Base-by-base conservation (phyloP, 2,888 invertebrate species). In the Corbicula japonica region DNA sequence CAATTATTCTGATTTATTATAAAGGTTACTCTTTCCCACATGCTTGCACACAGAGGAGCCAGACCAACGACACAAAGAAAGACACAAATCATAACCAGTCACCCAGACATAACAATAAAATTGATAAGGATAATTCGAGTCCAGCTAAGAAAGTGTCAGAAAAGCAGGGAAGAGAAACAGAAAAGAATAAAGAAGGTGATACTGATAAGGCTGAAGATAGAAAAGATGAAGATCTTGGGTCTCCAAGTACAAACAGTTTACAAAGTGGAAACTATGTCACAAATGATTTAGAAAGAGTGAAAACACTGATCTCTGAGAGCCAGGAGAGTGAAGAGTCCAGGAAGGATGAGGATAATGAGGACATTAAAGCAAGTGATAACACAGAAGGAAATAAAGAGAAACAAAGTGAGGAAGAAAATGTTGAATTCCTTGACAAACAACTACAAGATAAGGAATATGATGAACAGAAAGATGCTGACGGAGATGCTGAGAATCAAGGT, bases 291-390 rank as follows among this genome's bases (percentile, higher is more conserved):
- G 83, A 83, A 63, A 74, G 76, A 58, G 83, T 83, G 12, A 77
- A 80, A 44, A 83, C 83, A 32, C 46, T 83, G 56, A 77, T 83
- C n/a, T 83, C 83, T 50, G 82, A 83, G 50, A 73, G 79, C 26
- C 65, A 78, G 21, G 70, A 82, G 18, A n/a, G 32, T 41, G 23
- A 62, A 23, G n/a, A 44, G 35, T 15, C n/a, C 8, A n/a, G 15
- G 41, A 28, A 34, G 26, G 52, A 50, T 60, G 74, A 50, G n/a
- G 12, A 15, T 18, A 32, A 26, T 30, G 58, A 70, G 21, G 34
- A 28, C 15, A n/a, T 23, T 58, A 56, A 58, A 15, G 26, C 18
- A 23, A 44, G 44, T 28, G n/a, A 50, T 12, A 34, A 50, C 21
- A 23, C 52, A 50, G 41, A 60, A 46, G 48, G 15, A 23, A 30